A percentile compares a stretch with the other conserved stretches of the same genome.
phyloP scores from a whole-genome alignment of 2,113 vertebrate genomes.

The Nanger granti region DNA sequence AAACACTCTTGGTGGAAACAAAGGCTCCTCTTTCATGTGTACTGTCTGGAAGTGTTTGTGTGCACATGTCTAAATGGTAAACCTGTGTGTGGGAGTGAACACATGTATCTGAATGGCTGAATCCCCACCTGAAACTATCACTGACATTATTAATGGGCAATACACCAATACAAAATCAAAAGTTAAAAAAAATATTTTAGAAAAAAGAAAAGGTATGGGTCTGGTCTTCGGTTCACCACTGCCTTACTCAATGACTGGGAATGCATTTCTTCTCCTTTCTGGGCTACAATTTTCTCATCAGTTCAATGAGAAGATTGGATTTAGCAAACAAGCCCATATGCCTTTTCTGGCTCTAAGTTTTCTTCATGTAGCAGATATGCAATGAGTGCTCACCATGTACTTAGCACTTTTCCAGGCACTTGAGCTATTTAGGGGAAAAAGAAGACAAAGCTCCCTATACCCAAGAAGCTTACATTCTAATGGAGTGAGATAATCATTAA shows the following conservation, averaged over 20 bases:
- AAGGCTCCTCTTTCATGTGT: conserved; percentile 34
- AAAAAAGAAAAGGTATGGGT: neutral
- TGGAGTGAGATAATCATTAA: neutral
- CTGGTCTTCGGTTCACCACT: neutral
- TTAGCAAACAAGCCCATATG: neutral
- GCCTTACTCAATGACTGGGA: neutral
- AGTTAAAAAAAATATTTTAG: neutral
- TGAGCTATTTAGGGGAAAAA: neutral
- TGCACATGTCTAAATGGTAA: neutral
- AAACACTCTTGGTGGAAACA: conserved; percentile 52
- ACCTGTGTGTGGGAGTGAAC: neutral
- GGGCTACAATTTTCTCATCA: neutral
- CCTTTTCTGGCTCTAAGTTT: neutral
- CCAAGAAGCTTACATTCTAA: neutral
- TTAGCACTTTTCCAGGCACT: neutral
- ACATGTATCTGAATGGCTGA: neutral
- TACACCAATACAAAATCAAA: neutral
- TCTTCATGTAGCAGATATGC: neutral
- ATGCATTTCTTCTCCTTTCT: neutral
- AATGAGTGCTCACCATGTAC: neutral
- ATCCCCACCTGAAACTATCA: neutral
- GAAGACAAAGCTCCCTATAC: neutral
- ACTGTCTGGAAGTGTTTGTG: neutral
- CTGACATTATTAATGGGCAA: neutral
- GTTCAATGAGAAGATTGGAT: neutral